A percentile compares a stretch with the other conserved stretches of the same genome.
Conservation (phyloP, 2,113 vertebrate species). For the Syngnathus scovelli region DNA sequence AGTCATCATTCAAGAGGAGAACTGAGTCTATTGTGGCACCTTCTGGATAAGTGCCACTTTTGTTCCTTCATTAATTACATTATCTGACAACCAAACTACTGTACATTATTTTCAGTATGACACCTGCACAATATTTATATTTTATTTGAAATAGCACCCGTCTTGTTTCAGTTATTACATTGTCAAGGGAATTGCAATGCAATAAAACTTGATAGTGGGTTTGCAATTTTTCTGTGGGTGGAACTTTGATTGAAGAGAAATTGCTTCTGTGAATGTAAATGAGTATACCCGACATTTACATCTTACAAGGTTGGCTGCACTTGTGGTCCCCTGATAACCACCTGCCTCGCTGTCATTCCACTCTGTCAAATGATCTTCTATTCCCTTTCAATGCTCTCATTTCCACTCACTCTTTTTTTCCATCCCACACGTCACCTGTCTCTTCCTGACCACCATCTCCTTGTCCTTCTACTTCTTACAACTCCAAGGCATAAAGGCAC, state of each 20-base stretch:
- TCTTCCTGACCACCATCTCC: not conserved
- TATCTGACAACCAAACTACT: not conserved
- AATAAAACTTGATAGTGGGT: slow-evolving; percentile 9
- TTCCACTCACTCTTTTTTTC: slow-evolving; percentile 8
- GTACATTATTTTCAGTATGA: not conserved
- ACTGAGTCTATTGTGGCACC: slow-evolving; percentile 21
- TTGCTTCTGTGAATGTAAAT: slow-evolving; percentile 24
- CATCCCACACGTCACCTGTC: slow-evolving; percentile 3
- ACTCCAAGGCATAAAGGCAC: not conserved
- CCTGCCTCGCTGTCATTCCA: slow-evolving; percentile 14
- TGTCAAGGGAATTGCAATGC: no score
- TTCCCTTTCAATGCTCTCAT: slow-evolving; percentile 22
- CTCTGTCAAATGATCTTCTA: slow-evolving; percentile 26
- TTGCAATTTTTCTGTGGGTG: slow-evolving; percentile 13
- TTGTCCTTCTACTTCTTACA: slow-evolving; percentile 11
- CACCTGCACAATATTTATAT: not conserved
- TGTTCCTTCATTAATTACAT: not conserved
- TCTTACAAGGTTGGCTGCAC: slow-evolving; percentile 16
- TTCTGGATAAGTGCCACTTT: slow-evolving; percentile 20
- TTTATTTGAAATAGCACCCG: not conserved
- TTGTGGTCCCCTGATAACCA: slow-evolving; percentile 19
- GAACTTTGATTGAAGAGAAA: slow-evolving; percentile 1
- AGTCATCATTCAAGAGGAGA: not conserved
- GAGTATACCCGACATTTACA: slow-evolving; percentile 12
- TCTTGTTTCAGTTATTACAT: not conserved